phyloP scores from a whole-genome alignment of 2,113 vertebrate species.

The Carlito syrichta region DNA sequence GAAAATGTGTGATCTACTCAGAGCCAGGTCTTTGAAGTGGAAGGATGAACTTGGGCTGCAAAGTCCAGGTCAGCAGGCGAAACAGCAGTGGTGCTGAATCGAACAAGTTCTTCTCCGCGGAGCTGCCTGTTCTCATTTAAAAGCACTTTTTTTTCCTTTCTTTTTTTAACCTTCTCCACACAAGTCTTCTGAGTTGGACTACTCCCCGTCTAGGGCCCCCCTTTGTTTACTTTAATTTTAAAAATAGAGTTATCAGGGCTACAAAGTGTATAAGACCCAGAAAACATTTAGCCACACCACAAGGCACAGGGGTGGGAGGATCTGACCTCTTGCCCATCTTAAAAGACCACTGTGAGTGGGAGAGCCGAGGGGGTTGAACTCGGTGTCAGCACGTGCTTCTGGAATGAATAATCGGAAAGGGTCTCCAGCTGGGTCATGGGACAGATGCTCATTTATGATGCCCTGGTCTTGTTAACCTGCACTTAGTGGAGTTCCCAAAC shows the following conservation, averaged over 20 bases:
- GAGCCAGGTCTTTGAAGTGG: constrained; percentile 60
- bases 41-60: neutral
- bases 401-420: constrained; percentile 67
- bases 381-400: constrained; percentile 54
- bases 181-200: neutral
- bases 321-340: constrained; percentile 49
- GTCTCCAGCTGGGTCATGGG: constrained; percentile 64
- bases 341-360: constrained; percentile 13
- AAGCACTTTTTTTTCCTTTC: neutral
- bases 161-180: neutral
- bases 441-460: constrained; percentile 69
- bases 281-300: neutral
- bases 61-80: neutral
- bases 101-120: neutral
- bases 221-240: constrained; percentile 43
- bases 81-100: neutral
- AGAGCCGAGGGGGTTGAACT: neutral
- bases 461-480: constrained; percentile 62
- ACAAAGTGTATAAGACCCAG: neutral
- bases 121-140: neutral
- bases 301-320: neutral
- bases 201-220: neutral
- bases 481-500: constrained; percentile 54
- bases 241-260: constrained; percentile 16
- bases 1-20: constrained; percentile 65